Conservation (phyloP, 2,888 invertebrate genomes). For the Mimumesa dahlbomi region DNA sequence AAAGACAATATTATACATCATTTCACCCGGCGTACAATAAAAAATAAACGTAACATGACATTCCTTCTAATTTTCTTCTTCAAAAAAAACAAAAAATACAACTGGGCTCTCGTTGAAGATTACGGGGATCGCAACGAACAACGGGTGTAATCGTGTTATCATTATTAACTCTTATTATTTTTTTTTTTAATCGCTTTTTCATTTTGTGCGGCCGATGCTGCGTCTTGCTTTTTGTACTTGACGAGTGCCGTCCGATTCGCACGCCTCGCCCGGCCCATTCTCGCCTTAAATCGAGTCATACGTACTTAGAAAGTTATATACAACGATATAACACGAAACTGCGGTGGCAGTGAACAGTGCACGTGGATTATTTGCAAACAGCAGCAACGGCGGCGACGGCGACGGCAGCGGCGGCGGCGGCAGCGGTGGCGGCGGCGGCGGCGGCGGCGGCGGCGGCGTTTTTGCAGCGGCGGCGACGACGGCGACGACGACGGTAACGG, state of each 20-base stretch:
- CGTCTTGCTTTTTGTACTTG: constrained; percentile 24
- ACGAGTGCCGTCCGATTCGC: constrained; percentile 52
- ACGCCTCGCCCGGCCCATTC: constrained; percentile 60
- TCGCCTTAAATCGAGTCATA: constrained; percentile 65
- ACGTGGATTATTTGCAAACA: constrained; percentile 78
- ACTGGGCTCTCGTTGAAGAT: neutral
- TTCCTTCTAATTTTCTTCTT: too few species aligned
- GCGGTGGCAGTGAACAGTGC: constrained; percentile 80
- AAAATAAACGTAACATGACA: too few species aligned
- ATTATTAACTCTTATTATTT: too few species aligned
- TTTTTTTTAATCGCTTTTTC: too few species aligned
- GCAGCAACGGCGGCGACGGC: constrained; percentile 73
- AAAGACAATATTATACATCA: too few species aligned
- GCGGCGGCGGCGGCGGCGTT: constrained; percentile 62
- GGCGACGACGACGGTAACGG: constrained; percentile 50
- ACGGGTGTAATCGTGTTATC: neutral
- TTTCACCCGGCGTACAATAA: too few species aligned
- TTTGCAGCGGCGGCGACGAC: too few species aligned
- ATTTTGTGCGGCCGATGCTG: constrained; percentile 1
- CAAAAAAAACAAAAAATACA: neutral
- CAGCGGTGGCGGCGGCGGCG: constrained; percentile 57
- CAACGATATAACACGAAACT: constrained; percentile 78
- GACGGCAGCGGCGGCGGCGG: constrained; percentile 52
- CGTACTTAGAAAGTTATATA: constrained; percentile 71
- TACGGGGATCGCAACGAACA: neutral